phyloP scores from a whole-genome alignment of 2,113 vertebrate species.

The Pollimyrus isidori region DNA sequence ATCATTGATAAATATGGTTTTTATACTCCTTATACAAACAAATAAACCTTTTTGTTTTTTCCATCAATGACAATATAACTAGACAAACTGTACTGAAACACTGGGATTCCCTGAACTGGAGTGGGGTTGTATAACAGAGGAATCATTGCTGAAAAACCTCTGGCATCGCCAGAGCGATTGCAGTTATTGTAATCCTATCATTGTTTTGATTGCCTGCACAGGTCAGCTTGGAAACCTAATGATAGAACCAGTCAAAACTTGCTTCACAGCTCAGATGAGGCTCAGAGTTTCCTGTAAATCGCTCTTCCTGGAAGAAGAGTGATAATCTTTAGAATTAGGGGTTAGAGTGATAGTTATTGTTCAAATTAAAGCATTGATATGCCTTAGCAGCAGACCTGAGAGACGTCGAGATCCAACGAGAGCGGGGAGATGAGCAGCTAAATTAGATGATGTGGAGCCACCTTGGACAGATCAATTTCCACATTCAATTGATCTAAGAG shows the following conservation, averaged over 20 bases:
- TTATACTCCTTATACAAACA: neutral
- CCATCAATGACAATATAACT: neutral
- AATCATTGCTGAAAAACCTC: neutral
- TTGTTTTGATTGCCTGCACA: neutral
- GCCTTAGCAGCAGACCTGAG: neutral
- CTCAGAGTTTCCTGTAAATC: neutral
- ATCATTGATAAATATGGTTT: neutral
- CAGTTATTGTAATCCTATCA: neutral
- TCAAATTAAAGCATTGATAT: conserved; percentile 3
- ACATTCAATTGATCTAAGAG: neutral
- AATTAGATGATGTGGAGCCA: neutral
- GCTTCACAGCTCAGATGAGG: neutral
- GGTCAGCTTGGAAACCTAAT: neutral
- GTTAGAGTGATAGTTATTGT: neutral
- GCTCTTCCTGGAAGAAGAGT: neutral
- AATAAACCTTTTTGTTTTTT: neutral
- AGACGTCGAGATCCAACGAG: neutral
- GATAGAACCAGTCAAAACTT: neutral
- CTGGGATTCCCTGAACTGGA: neutral
- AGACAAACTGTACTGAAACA: neutral
- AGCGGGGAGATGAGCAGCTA: neutral
- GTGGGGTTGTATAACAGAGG: neutral
- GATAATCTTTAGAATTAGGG: neutral
- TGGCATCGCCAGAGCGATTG: neutral
- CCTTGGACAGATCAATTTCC: conserved; percentile 2